Conservation (phyloP, 2,797 vertebrate genomes). For the Adelosebastes latens region DNA sequence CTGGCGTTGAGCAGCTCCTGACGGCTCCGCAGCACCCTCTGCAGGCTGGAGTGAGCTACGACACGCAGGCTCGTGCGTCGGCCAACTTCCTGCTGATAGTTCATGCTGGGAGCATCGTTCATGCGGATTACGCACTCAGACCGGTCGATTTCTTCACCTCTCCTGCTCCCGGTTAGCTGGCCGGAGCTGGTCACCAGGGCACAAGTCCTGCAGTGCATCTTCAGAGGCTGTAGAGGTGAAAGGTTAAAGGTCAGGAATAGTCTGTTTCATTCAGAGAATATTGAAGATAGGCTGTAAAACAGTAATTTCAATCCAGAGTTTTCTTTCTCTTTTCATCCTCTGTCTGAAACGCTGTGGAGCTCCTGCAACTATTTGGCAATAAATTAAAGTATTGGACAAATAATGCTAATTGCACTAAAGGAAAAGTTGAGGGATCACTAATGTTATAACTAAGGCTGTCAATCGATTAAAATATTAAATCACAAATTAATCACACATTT, state of each 20-base stretch:
- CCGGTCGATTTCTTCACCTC: slow-evolving; percentile 86
- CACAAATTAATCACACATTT: too few species aligned
- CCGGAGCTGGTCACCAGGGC: slow-evolving; percentile 93
- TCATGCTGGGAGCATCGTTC: slow-evolving; percentile 90
- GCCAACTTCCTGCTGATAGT: slow-evolving; percentile 87
- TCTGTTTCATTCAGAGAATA: background rate
- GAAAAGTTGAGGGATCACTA: too few species aligned
- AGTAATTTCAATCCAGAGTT: background rate
- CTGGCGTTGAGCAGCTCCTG: slow-evolving; percentile 89
- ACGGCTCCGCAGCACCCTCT: slow-evolving; percentile 87
- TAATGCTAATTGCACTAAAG: too few species aligned
- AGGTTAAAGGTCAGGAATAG: slow-evolving; percentile 14
- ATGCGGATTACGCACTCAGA: slow-evolving; percentile 92
- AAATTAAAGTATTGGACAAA: too few species aligned
- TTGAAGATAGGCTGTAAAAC: background rate
- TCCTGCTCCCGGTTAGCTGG: slow-evolving; percentile 84
- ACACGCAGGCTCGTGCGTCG: slow-evolving; percentile 88
- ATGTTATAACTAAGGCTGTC: too few species aligned
- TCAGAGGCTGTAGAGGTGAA: slow-evolving; percentile 83
- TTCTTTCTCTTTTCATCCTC: too few species aligned
- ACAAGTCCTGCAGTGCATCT: slow-evolving; percentile 90
- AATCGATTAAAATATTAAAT: too few species aligned
- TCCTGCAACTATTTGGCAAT: too few species aligned
- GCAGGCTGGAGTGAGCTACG: slow-evolving; percentile 92
- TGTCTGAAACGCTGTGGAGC: too few species aligned